These are phyloP conservation scores for Callipepla californica DNA, from an alignment of 2,113 vertebrate species.

Conservation along the genomic window DNA sequence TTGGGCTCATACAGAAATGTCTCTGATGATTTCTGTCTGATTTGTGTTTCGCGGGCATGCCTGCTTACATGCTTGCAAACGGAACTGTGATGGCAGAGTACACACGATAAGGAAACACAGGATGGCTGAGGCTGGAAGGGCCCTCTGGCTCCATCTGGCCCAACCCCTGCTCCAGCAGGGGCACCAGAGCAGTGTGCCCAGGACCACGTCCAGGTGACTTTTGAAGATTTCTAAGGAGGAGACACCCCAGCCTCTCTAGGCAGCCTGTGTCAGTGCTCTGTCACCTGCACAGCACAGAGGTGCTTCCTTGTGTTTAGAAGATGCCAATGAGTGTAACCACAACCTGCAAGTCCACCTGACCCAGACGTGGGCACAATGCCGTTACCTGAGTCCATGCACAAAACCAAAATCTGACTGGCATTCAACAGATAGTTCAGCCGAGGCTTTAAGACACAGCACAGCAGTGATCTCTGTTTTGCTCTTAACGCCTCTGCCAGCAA, in stretches of 20 bases:
- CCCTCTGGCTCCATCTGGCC: neutral
- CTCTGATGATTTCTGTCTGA: neutral
- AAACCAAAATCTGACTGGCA: accelerated
- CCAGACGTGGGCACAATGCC: neutral
- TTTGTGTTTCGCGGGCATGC: neutral
- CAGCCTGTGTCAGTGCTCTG: neutral
- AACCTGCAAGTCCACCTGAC: neutral
- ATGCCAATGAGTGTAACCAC: neutral
- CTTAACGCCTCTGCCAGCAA: neutral
- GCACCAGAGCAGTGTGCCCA: neutral
- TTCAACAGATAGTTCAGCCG: neutral
- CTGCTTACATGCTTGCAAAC: neutral
- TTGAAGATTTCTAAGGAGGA: neutral
- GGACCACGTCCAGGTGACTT: neutral
- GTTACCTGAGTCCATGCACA: neutral
- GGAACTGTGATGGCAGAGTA: neutral
- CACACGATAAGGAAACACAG: accelerated
- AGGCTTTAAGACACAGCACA: neutral
- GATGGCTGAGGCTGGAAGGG: neutral
- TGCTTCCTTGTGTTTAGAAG: neutral
- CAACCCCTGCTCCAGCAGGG: neutral
- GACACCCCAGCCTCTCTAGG: neutral
- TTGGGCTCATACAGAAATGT: neutral
- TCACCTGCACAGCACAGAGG: neutral
- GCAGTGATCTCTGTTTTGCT: neutral